Evolutionary conservation across 1,140 invertebrate species (phyloP).

Genomic region (Zaprionus kolodkinae): DNA sequence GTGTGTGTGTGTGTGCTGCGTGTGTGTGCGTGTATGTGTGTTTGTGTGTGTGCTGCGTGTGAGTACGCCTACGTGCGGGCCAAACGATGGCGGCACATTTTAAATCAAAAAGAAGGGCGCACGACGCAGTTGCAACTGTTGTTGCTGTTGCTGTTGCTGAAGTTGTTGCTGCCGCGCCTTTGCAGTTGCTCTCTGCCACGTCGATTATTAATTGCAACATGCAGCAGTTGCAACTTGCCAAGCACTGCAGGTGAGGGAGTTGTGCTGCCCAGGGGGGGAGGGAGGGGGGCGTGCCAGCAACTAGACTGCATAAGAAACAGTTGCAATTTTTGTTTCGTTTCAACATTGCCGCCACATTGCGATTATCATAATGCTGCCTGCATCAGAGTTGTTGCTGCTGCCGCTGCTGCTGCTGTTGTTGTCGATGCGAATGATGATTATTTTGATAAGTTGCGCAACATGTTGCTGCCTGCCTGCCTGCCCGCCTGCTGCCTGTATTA

Average conservation of each 20-base stretch:
- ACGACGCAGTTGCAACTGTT: slow-evolving; percentile 55
- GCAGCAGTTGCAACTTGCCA: slow-evolving; percentile 38
- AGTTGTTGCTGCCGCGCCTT: slow-evolving; percentile 49
- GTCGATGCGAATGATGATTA: slow-evolving; percentile 77
- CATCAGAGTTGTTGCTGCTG: slow-evolving; percentile 49
- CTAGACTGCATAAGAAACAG: slow-evolving; percentile 59
- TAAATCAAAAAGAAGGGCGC: slow-evolving; percentile 83
- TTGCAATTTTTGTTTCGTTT: slow-evolving; percentile 73
- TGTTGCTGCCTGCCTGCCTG: slow-evolving; percentile 45
- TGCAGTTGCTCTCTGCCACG: slow-evolving; percentile 49
- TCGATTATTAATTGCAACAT: slow-evolving; percentile 80
- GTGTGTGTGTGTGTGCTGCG: slow-evolving; percentile 20
- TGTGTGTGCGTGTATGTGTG: slow-evolving; percentile 69
- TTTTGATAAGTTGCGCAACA: slow-evolving; percentile 82
- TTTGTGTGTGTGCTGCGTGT: slow-evolving; percentile 57
- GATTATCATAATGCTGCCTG: slow-evolving; percentile 81
- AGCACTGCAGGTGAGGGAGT: not conserved
- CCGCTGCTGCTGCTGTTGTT: slow-evolving; percentile 44
- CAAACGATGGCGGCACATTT: slow-evolving; percentile 73
- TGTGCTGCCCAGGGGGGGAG: not conserved
- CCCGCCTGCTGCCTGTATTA: not conserved
- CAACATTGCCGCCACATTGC: slow-evolving; percentile 72
- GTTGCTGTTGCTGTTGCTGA: slow-evolving; percentile 8
- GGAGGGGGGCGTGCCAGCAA: slow-evolving; percentile 13
- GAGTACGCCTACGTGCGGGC: slow-evolving; percentile 75